Conservation (phyloP, 2,113 vertebrate genomes). For the Stictonetta naevosa region DNA sequence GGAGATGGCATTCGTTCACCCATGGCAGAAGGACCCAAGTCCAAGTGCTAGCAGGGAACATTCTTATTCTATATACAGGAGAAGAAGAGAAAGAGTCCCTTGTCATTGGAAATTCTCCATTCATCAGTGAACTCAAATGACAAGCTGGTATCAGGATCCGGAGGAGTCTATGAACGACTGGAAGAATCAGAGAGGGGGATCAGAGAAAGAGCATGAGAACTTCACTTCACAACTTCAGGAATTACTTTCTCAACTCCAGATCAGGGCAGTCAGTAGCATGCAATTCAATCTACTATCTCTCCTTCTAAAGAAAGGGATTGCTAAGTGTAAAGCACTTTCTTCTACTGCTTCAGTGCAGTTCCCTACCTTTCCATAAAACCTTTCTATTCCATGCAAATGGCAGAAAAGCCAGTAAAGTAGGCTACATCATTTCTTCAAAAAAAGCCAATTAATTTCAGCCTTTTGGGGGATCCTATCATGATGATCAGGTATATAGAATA, state of each 20-base stretch:
- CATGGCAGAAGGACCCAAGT: slow-evolving; percentile 60
- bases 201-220: slow-evolving; percentile 41
- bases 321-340: not conserved
- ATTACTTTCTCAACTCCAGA: slow-evolving; percentile 57
- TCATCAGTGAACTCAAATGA: slow-evolving; percentile 56
- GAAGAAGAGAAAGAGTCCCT: slow-evolving; percentile 67
- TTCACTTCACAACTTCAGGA: slow-evolving; percentile 36
- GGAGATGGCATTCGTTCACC: slow-evolving; percentile 68
- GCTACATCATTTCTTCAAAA: not conserved
- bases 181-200: slow-evolving; percentile 56
- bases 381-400: not conserved
- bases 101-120: slow-evolving; percentile 66
- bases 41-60: slow-evolving; percentile 67
- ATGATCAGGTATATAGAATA: slow-evolving; percentile 74
- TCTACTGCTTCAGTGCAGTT: not conserved
- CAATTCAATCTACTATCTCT: slow-evolving; percentile 15
- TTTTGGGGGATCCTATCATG: not conserved
- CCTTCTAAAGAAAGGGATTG: slow-evolving; percentile 7
- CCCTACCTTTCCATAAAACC: not conserved
- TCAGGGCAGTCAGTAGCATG: slow-evolving; percentile 29
- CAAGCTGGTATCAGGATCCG: slow-evolving; percentile 47
- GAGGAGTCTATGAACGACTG: slow-evolving; percentile 64
- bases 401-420: not conserved
- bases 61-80: slow-evolving; percentile 78
- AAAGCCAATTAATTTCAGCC: not conserved